Conservation (phyloP, 2,888 invertebrate species). For the Eurytoma californica region DNA sequence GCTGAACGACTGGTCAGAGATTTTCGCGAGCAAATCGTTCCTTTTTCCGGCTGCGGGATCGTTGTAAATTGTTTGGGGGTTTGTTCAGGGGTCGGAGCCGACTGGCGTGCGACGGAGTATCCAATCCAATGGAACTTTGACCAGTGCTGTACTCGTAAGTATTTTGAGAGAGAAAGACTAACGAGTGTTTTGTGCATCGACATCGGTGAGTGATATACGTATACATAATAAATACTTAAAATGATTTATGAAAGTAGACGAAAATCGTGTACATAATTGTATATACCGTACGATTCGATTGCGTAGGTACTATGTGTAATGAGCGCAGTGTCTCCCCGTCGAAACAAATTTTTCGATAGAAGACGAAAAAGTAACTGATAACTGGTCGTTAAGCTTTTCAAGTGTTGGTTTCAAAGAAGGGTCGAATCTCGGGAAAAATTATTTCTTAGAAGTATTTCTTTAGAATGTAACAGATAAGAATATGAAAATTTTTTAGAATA, state of each 20-base stretch:
- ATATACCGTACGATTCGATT: constrained; percentile 42
- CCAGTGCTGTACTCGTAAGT: neutral
- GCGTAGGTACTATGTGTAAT: constrained; percentile 47
- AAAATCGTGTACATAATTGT: constrained; percentile 54
- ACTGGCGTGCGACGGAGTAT: neutral
- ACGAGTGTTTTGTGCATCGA: constrained; percentile 49
- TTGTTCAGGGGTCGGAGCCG: no score
- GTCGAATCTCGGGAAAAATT: no score
- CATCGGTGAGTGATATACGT: constrained; percentile 51
- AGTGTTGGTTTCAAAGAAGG: constrained; percentile 11
- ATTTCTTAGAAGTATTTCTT: no score
- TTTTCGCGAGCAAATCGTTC: neutral
- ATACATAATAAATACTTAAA: constrained; percentile 46
- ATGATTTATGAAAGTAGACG: constrained; percentile 55
- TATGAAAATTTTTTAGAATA: no score
- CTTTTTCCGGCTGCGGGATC: neutral
- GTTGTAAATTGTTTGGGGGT: neutral
- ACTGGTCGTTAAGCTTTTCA: neutral
- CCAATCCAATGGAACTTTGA: neutral
- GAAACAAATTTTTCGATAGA: constrained; percentile 27
- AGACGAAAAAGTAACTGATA: constrained; percentile 17
- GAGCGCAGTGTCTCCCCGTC: constrained; percentile 34
- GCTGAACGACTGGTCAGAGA: neutral
- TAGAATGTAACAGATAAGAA: no score
- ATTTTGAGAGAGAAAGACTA: constrained; percentile 49